Conservation (phyloP, 2,888 invertebrate species). For the Bedellia somnulentella region DNA sequence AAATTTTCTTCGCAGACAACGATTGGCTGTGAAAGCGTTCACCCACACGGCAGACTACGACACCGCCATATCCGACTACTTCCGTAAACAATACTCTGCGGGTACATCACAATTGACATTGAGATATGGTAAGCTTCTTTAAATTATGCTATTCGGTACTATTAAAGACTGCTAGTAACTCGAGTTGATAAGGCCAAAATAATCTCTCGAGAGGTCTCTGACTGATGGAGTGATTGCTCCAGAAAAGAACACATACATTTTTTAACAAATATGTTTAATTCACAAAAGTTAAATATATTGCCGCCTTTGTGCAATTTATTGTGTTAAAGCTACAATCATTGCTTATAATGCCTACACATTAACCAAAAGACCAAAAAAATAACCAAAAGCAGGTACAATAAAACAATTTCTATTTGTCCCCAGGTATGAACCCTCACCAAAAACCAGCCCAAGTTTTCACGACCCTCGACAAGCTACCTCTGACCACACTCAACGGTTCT, state of each 20-base stretch:
- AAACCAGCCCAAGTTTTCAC: conserved; percentile 93
- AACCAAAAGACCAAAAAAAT: no score
- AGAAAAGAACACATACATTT: no score
- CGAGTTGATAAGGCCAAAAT: no score
- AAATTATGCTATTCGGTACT: neutral
- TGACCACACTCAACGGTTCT: conserved; percentile 88
- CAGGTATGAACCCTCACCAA: conserved; percentile 95
- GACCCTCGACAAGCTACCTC: conserved; percentile 73
- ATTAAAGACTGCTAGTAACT: no score
- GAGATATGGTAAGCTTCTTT: conserved; percentile 71
- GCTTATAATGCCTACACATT: no score
- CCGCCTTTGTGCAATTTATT: no score
- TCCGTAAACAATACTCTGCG: conserved; percentile 84
- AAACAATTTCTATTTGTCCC: conserved; percentile 1
- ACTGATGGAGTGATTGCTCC: no score
- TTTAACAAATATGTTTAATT: no score
- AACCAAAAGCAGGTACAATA: neutral
- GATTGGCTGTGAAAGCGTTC: conserved; percentile 89
- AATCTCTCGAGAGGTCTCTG: no score
- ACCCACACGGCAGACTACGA: conserved; percentile 96
- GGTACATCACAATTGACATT: conserved; percentile 79
- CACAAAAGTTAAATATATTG: no score
- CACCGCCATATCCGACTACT: conserved; percentile 91
- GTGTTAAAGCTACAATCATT: no score
- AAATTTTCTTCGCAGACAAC: conserved; percentile 64